Percentiles rank a stretch among this genome's conserved stretches.
phyloP scores from a whole-genome alignment of 2,888 invertebrate genomes.

The Drosophila engyochracea region DNA sequence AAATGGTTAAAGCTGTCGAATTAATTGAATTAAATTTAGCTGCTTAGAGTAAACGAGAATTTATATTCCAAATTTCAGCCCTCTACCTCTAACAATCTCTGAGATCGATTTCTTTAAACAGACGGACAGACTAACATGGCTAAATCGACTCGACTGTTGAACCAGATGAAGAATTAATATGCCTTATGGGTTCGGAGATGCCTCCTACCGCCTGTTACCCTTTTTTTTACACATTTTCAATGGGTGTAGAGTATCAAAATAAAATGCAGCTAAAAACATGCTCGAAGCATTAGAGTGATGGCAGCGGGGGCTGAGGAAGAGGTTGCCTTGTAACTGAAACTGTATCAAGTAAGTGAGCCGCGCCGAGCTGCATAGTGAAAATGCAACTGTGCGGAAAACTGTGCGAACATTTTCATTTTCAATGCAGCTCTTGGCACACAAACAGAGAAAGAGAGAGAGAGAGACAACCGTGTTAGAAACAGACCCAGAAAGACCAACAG shows the following conservation, averaged over 20 bases:
- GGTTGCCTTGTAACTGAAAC: conserved; percentile 45
- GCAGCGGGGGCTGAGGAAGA: neutral
- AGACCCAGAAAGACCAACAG: conserved; percentile 6
- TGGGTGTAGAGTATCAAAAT: conserved; percentile 12
- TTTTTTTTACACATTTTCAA: neutral
- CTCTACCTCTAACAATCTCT: neutral
- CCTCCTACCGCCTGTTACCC: neutral
- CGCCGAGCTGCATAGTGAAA: conserved; percentile 78
- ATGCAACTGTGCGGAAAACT: conserved; percentile 82
- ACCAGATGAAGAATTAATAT: neutral
- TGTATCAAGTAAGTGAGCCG: conserved; percentile 82
- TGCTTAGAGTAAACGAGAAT: neutral
- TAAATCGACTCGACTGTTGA: neutral
- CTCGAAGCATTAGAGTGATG: neutral
- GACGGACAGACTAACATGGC: neutral
- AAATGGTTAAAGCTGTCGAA: neutral
- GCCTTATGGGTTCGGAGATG: neutral
- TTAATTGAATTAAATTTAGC: neutral
- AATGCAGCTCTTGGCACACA: conserved; percentile 76
- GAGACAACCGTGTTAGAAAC: conserved; percentile 8
- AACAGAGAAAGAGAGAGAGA: conserved; percentile 26
- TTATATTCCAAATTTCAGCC: neutral
- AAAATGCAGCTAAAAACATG: conserved; percentile 45
- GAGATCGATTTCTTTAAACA: neutral
- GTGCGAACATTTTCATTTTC: conserved; percentile 82